Base-by-base conservation (phyloP, 2,888 invertebrate species). In the Lumbricus terrestris region DNA sequence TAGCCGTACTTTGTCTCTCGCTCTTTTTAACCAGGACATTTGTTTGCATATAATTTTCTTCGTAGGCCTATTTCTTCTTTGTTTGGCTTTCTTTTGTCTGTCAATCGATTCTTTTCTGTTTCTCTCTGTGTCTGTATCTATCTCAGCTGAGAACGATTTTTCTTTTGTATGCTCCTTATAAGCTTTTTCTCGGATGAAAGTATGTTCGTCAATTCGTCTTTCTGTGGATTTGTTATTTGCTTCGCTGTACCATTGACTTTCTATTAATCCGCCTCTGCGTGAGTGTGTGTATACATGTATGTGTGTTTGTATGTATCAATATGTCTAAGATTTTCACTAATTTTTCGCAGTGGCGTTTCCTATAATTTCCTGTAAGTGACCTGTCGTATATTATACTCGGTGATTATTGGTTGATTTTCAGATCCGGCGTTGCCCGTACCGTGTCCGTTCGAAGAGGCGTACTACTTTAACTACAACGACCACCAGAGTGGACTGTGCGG, bases 391-490 rank as follows among this genome's bases (percentile, higher is more conserved):
- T n/a, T n/a, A n/a, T n/a, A 11, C 29, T n/a, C 29, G 69, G 13
- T n/a, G 69, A 69, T 16, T 37, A n/a, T 3, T 89, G 23, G 4
- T 5, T 47, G 42, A n/a, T 88, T 88, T 90, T 37, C 91, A 92
- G 92, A 92, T 35, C 90, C 90, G 33, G 89, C 90, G 33, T 82
- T 42, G n/a, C 69, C 90, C 18, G 85, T 89, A n/a, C 90, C 88
- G 33, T 92, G 91, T 82, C 92, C 92, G 6, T 91, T 92, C 83
- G 40, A 88, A 29, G 90, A 91, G 37, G 90, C 91, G 33, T 92
- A 91, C 89, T 90, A 92, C 91, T 92, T 92, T 90, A 89, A 91
- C 88, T 92, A 92, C 90, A 90, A 91, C 69, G 91, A 92, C 89
- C 88, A 89, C 38, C 82, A 88, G 82, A 38, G 88, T 23, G 91